Percentiles rank a stretch among this genome's conserved stretches.
Conservation (phyloP, 2,888 invertebrate genomes). For the Trisateles emortualis region DNA sequence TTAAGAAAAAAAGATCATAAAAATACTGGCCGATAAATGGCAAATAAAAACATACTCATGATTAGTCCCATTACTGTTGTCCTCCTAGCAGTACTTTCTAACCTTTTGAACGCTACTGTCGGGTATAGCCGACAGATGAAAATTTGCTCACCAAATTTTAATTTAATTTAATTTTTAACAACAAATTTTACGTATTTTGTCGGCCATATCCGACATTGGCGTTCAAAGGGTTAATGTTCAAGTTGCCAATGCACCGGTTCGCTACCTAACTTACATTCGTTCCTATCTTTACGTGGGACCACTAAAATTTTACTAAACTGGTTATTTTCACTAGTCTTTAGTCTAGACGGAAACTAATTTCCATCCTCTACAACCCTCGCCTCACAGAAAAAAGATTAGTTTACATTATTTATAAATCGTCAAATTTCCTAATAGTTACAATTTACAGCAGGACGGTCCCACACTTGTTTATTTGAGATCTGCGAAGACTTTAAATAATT, state of each 20-base stretch:
- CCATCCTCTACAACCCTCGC: constrained; percentile 59
- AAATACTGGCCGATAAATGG: too few relatives aligned
- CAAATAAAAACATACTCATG: too few relatives aligned
- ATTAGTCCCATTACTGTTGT: too few relatives aligned
- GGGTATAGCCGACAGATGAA: too few relatives aligned
- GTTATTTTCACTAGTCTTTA: constrained; percentile 78
- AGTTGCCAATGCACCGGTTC: constrained; percentile 75
- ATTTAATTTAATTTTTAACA: too few relatives aligned
- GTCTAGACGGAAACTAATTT: constrained; percentile 74
- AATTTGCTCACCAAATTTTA: too few relatives aligned
- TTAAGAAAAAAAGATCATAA: too few relatives aligned
- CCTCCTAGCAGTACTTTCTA: too few relatives aligned
- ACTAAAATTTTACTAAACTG: constrained; percentile 75
- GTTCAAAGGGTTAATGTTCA: too few relatives aligned
- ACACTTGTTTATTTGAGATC: constrained; percentile 82
- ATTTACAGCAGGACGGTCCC: constrained; percentile 85
- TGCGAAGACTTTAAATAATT: constrained; percentile 69
- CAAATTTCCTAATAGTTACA: constrained; percentile 76
- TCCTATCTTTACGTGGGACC: constrained; percentile 71
- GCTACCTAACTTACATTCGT: constrained; percentile 60
- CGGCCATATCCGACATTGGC: too few relatives aligned
- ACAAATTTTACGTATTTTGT: too few relatives aligned
- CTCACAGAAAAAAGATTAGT: constrained; percentile 57
- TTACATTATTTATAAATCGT: constrained; percentile 61
- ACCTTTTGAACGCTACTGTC: too few relatives aligned